A percentile compares a stretch with the other conserved stretches of the same genome.
These are phyloP conservation scores for Crotalus tigris DNA, from an alignment of 2,113 vertebrate genomes.

Conservation along the genomic window DNA sequence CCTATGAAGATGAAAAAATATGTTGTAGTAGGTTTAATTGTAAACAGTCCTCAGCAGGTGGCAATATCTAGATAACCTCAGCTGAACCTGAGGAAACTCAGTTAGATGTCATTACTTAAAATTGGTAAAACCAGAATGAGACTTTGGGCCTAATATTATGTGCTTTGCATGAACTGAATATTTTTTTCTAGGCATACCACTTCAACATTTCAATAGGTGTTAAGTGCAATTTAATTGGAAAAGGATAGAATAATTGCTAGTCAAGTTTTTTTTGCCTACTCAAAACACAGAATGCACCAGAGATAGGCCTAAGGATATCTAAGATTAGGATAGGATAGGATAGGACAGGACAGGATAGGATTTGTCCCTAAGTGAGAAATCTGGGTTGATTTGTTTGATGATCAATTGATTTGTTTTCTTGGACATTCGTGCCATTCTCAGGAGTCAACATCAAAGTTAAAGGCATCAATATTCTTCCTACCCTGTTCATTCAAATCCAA, in stretches of 20 bases:
- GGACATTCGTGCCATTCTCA: background rate
- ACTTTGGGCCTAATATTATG: background rate
- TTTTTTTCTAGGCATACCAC: background rate
- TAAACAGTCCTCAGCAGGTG: background rate
- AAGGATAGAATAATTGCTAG: background rate
- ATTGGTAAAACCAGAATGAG: background rate
- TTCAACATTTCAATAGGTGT: background rate
- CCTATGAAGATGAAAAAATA: background rate
- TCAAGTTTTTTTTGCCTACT: background rate
- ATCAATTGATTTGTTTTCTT: background rate
- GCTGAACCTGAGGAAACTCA: background rate
- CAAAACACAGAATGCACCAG: background rate
- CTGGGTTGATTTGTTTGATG: background rate
- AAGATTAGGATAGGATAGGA: no score
- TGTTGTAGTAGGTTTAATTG: background rate
- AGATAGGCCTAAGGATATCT: background rate
- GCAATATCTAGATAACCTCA: background rate
- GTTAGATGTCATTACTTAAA: background rate
- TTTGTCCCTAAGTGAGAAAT: background rate
- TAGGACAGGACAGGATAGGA: no score
- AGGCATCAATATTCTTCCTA: background rate
- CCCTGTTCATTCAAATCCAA: background rate
- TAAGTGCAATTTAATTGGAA: background rate
- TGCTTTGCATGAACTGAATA: background rate
- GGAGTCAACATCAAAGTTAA: background rate